These are phyloP conservation scores for Apostichopus japonicus DNA, from an alignment of 35 echinoderm and acorn worm genomes.

Conservation along the genomic window DNA sequence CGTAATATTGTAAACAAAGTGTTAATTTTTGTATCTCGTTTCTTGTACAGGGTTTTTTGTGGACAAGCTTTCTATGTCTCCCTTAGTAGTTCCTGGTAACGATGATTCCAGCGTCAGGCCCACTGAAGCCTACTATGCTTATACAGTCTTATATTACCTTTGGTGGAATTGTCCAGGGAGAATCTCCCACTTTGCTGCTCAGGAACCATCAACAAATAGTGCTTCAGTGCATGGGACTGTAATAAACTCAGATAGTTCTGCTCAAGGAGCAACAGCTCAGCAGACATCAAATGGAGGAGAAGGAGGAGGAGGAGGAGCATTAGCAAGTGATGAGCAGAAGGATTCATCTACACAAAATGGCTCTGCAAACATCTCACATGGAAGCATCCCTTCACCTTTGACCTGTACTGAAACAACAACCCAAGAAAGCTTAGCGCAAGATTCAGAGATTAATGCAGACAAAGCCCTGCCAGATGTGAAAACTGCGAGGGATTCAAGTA, in stretches of 20 bases:
- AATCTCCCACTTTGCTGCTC: neutral
- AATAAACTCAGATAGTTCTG: neutral
- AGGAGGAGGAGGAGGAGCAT: neutral
- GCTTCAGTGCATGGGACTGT: too few relatives aligned
- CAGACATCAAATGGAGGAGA: neutral
- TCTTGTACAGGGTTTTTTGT: neutral
- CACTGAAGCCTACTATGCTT: constrained; percentile 15
- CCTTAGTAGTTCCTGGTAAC: neutral
- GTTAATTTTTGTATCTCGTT: neutral
- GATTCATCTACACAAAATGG: neutral
- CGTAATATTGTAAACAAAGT: too few relatives aligned
- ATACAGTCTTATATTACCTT: constrained; percentile 12
- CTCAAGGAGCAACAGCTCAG: neutral
- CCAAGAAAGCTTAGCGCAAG: too few relatives aligned
- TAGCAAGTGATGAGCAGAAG: neutral
- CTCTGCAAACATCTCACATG: neutral
- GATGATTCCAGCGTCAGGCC: neutral
- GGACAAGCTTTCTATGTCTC: neutral
- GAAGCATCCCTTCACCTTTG: neutral
- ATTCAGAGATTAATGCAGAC: too few relatives aligned
- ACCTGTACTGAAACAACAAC: neutral
- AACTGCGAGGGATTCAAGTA: too few relatives aligned
- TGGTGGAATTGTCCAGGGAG: constrained; percentile 1
- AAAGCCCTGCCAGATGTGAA: too few relatives aligned
- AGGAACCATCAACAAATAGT: neutral